Evolutionary conservation across 2,113 vertebrate species (phyloP), one percentile per base, ranked within the genome.

Genomic region (Puma concolor): DNA sequence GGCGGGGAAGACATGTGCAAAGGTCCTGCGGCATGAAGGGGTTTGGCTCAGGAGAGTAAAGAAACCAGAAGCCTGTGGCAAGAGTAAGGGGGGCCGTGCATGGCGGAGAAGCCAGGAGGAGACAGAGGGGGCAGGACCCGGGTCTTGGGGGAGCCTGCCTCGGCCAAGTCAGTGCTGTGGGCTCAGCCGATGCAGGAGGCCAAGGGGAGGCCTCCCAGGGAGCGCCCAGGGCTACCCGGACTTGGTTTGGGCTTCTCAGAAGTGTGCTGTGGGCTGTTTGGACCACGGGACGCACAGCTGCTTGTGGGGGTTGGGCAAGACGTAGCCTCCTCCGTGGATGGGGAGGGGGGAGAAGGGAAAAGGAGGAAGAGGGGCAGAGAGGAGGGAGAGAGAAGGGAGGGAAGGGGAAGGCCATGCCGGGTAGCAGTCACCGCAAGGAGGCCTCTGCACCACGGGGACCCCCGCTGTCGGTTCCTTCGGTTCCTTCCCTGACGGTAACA

Each of bases 11-110:
- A 41, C 48, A 23, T 5, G 54, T 91, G 87, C 77, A 89, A 77
- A 93, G 93, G 90, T 41, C 82, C 77, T 77, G 87, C 19, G 71
- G 52, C 54, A 6, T 7, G 31, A n/a, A 77, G 67, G 63, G 7
- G 8, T 74, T n/a, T 12, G 21, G 54, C 33, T 64, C 44, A 16
- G 66, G 66, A 63, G 41, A 31, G 23, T n/a, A 29, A 72, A 57
- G 69, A 27, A 11, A 21, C 33, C 57, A 36, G 60, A 72, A 77
- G 52, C 38, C 31, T n/a, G 21, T 25, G 66, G 54, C n/a, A 31
- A 54, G 87, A 44, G 44, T 50, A 41, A 44, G 44, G 44, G 44
- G 44, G 44, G 44, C 44, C 9, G 44, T 44, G 7, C 44, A 44
- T 44, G 44, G 44, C 8, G 7, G 64, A 57, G 77, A 19, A 38